These are phyloP conservation scores for Empis livida DNA, from an alignment of 2,888 invertebrate genomes.

Conservation along the genomic window DNA sequence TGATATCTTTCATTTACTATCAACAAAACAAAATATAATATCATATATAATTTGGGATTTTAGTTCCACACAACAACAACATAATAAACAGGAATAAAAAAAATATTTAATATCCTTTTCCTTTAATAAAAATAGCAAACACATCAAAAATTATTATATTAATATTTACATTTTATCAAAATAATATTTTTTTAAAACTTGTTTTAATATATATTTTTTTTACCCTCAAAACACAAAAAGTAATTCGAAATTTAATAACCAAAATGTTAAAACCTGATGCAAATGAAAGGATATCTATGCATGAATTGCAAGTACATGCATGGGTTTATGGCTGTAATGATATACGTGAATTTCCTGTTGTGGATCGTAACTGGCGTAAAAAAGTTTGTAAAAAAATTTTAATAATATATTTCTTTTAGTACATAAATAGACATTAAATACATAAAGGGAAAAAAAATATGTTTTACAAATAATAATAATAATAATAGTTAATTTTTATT, in stretches of 20 bases:
- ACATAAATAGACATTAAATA: no score
- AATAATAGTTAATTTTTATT: no score
- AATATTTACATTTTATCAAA: not conserved
- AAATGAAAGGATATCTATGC: constrained; percentile 14
- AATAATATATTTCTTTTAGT: no score
- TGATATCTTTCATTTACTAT: no score
- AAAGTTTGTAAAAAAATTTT: constrained; percentile 4
- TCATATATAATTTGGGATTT: no score
- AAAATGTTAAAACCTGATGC: constrained; percentile 16
- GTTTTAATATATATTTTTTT: not conserved
- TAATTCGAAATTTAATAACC: constrained; percentile 16
- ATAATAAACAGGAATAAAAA: not conserved
- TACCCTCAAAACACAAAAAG: constrained; percentile 5
- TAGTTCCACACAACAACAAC: no score
- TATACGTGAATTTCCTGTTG: constrained; percentile 9
- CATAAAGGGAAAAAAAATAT: no score
- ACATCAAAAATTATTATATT: not conserved
- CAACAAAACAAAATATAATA: no score
- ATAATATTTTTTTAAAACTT: not conserved
- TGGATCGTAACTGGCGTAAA: constrained; percentile 12
- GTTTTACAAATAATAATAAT: no score
- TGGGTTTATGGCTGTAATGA: constrained; percentile 13
- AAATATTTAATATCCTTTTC: not conserved
- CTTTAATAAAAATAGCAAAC: not conserved
- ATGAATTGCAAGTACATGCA: constrained; percentile 15